Conservation (phyloP, 2,113 vertebrate genomes). For the Odobenus rosmarus region DNA sequence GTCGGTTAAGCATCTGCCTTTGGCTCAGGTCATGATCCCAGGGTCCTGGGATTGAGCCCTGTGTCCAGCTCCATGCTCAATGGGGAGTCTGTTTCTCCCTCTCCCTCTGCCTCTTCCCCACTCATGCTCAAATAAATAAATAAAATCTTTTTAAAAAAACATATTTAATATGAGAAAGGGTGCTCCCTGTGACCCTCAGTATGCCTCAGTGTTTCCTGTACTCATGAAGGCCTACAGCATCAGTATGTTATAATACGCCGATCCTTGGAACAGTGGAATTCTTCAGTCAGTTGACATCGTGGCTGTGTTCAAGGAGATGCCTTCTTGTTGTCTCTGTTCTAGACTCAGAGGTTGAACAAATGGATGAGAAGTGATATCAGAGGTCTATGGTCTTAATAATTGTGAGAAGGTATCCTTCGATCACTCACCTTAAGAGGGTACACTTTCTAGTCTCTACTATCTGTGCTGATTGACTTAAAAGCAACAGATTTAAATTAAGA, state of each 20-base stretch:
- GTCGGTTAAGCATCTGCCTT: background rate
- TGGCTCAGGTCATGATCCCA: background rate
- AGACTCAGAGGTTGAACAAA: background rate
- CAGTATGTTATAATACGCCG: background rate
- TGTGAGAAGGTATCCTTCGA: background rate
- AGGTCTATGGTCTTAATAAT: conserved; percentile 18
- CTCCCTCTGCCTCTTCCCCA: background rate
- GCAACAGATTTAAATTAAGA: conserved; percentile 1
- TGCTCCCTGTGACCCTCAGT: background rate
- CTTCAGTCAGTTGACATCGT: background rate
- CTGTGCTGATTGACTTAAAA: conserved; percentile 10
- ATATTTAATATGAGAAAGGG: background rate
- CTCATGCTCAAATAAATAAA: background rate
- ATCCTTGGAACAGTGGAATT: background rate
- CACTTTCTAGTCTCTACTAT: background rate
- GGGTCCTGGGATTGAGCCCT: background rate
- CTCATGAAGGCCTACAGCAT: background rate
- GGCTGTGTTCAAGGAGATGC: background rate
- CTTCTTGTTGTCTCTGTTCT: background rate
- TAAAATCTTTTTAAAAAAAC: background rate
- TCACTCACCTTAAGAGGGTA: background rate
- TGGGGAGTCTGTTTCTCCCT: background rate
- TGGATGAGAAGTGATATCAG: background rate
- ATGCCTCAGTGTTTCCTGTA: background rate
- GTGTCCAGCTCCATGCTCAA: background rate